Evolutionary conservation across 2,797 vertebrate genomes (phyloP).

Genomic region (Tapera naevia): DNA sequence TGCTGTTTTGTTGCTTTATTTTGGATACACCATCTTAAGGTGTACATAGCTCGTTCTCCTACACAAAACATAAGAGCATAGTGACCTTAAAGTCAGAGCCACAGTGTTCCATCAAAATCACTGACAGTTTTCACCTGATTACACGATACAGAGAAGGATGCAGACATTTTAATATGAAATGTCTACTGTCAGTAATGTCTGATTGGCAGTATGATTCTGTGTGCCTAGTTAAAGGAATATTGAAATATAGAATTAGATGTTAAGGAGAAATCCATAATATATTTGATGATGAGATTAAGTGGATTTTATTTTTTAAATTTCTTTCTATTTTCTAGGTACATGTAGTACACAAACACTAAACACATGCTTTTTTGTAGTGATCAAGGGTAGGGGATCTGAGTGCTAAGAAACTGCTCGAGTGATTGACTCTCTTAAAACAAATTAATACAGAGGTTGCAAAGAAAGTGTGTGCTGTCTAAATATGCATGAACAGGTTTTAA

Average conservation of each 20-base stretch:
- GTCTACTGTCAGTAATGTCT: not conserved
- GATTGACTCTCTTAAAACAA: not conserved
- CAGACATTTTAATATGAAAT: not conserved
- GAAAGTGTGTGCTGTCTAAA: not conserved
- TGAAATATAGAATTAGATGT: not conserved
- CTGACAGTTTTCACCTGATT: slow-evolving; percentile 2
- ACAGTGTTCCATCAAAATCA: slow-evolving; percentile 33
- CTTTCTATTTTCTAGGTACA: not conserved
- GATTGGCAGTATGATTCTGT: not conserved
- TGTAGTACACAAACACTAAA: not conserved
- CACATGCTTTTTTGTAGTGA: not conserved
- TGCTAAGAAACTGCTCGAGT: not conserved
- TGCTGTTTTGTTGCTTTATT: slow-evolving; percentile 16
- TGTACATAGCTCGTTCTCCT: not conserved
- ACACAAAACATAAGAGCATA: slow-evolving; percentile 24
- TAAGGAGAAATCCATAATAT: not conserved
- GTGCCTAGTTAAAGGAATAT: not conserved
- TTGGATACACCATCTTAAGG: not conserved
- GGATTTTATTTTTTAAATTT: not conserved
- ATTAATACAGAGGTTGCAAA: not conserved
- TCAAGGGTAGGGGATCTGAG: not conserved
- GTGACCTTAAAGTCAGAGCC: slow-evolving; percentile 53
- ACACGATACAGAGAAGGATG: not conserved
- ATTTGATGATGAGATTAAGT: not conserved
- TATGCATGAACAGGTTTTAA: not conserved